These are phyloP conservation scores for Sylvicapra grimmia DNA, from an alignment of 2,113 vertebrate genomes.

Conservation along the genomic window DNA sequence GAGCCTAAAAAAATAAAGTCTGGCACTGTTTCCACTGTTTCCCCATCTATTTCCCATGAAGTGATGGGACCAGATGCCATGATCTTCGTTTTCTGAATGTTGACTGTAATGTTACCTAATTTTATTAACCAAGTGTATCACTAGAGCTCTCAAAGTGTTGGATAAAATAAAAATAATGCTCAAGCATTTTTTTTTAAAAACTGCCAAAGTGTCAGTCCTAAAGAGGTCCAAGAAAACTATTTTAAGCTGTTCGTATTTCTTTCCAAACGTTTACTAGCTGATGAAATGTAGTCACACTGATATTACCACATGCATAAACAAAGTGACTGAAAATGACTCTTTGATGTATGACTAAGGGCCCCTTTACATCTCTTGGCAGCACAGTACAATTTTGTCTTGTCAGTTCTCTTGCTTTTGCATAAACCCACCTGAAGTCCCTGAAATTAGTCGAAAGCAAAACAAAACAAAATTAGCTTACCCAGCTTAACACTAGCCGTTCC, in stretches of 20 bases:
- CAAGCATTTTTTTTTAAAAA: neutral
- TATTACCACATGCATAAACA: neutral
- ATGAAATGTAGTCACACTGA: neutral
- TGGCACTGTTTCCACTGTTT: too few species aligned
- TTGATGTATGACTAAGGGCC: neutral
- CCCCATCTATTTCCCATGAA: too few species aligned
- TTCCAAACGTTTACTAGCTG: neutral
- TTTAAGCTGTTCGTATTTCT: neutral
- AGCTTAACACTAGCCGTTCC: constrained; percentile 92
- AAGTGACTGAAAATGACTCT: neutral
- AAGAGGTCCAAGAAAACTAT: neutral
- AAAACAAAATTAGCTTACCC: constrained; percentile 81
- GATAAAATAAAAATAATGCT: neutral
- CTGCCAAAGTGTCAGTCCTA: neutral
- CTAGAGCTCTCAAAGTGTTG: neutral
- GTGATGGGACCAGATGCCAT: too few species aligned
- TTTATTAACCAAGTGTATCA: neutral
- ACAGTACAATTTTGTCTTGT: neutral
- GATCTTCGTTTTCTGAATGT: too few species aligned
- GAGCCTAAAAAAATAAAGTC: too few species aligned
- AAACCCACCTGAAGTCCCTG: neutral
- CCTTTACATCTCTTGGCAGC: neutral
- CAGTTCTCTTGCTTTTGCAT: neutral
- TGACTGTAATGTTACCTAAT: neutral
- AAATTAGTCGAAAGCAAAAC: constrained; percentile 26